phyloP scores from a whole-genome alignment of 1,140 invertebrate species.

The Drosophila mauritiana region DNA sequence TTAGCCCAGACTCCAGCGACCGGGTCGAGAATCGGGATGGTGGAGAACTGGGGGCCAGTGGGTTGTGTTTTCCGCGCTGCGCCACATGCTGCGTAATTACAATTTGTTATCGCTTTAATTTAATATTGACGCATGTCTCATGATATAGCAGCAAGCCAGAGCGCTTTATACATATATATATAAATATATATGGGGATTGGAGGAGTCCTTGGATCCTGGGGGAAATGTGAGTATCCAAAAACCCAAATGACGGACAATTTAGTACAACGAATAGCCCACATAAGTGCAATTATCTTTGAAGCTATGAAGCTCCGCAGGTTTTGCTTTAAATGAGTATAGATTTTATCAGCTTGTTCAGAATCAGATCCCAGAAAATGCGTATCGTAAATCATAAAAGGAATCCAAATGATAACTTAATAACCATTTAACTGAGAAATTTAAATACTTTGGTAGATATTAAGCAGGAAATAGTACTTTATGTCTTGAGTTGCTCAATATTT shows the following conservation, averaged over 20 bases:
- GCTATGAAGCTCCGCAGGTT: not conserved
- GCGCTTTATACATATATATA: not conserved
- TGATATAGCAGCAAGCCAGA: constrained; percentile 3
- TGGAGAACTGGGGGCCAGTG: not conserved
- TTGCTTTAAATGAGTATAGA: no score
- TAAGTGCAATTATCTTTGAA: not conserved
- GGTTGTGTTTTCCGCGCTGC: constrained; percentile 14
- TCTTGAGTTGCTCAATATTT: no score
- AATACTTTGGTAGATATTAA: no score
- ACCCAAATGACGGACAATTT: not conserved
- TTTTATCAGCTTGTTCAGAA: no score
- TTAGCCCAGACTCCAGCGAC: constrained; percentile 19
- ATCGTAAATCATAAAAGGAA: no score
- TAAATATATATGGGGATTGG: not conserved
- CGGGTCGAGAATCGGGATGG: constrained; percentile 1
- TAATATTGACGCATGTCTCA: constrained; percentile 59
- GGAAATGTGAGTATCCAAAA: not conserved
- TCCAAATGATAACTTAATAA: no score
- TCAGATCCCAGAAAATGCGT: no score
- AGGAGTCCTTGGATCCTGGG: not conserved
- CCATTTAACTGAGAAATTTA: no score
- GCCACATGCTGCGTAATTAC: constrained; percentile 59
- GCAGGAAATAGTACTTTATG: no score
- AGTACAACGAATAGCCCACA: not conserved
- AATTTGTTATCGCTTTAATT: constrained; percentile 67